A percentile compares a stretch with the other conserved stretches of the same genome.
Evolutionary conservation across 2,797 vertebrate species (phyloP).

Genomic region (Neosalanx taihuensis): DNA sequence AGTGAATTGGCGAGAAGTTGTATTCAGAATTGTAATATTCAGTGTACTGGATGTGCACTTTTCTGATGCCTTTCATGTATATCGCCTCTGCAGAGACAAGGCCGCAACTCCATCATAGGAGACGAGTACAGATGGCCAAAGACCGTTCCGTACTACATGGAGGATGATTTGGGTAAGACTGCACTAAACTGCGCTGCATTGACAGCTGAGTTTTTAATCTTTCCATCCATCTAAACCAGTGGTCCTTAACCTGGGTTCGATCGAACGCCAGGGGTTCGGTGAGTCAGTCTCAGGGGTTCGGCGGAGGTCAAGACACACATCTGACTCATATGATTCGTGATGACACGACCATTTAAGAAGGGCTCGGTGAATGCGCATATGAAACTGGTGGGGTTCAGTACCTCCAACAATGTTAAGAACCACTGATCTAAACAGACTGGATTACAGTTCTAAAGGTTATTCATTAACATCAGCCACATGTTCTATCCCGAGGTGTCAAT

Average conservation of each 20-base stretch:
- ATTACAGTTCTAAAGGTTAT: background rate
- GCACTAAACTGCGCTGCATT: background rate
- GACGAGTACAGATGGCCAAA: constrained; percentile 85
- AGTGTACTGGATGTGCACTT: background rate
- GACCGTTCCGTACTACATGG: constrained; percentile 84
- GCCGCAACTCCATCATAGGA: constrained; percentile 84
- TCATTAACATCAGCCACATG: background rate
- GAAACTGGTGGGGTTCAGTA: no score
- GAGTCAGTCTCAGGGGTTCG: no score
- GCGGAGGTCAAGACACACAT: no score
- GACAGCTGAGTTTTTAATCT: no score
- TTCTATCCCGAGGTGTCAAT: background rate
- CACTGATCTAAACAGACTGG: background rate
- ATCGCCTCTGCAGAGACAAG: constrained; percentile 56
- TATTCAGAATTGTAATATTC: no score
- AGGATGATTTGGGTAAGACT: constrained; percentile 83
- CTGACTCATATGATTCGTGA: no score
- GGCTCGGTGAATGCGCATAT: no score
- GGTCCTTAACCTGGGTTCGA: no score
- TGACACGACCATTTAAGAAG: no score
- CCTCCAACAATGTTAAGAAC: no score
- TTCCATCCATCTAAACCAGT: background rate
- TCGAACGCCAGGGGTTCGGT: no score
- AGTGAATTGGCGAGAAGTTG: no score
- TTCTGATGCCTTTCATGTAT: constrained; percentile 21